phyloP scores from a whole-genome alignment of 2,888 invertebrate species.

The Melanchra persicariae region DNA sequence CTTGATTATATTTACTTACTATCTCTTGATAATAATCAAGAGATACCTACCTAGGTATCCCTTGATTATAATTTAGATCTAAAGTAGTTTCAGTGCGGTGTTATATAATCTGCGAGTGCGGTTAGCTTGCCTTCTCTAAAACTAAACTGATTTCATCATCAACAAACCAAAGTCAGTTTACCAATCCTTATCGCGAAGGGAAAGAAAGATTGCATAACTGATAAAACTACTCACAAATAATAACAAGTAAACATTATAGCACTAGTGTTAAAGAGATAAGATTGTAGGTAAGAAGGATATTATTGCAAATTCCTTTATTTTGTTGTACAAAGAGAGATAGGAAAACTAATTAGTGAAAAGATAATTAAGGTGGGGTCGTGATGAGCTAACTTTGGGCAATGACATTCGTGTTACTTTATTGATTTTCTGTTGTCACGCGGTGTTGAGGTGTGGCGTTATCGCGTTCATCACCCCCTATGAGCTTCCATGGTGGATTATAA shows the following conservation, averaged over 20 bases:
- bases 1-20: too few relatives aligned
- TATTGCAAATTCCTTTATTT: conserved; percentile 3
- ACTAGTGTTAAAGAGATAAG: conserved; percentile 7
- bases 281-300: neutral
- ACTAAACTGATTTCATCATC: neutral
- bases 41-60: too few relatives aligned
- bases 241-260: conserved; percentile 4
- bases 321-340: neutral
- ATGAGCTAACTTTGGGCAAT: neutral
- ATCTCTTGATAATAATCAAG: too few relatives aligned
- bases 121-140: too few relatives aligned
- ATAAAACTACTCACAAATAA: conserved; percentile 22
- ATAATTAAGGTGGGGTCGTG: neutral
- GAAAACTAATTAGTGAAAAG: neutral
- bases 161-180: neutral
- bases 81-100: too few relatives aligned
- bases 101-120: too few relatives aligned
- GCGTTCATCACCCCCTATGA: too few relatives aligned
- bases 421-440: conserved; percentile 7
- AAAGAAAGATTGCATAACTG: conserved; percentile 21
- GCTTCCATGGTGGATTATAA: too few relatives aligned
- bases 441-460: neutral
- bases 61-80: too few relatives aligned
- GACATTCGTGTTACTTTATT: conserved; percentile 5
- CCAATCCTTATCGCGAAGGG: neutral